These are phyloP conservation scores for Actinostola sp. DNA, from an alignment of 92 coral and sea anemone genomes.

Conservation along the genomic window DNA sequence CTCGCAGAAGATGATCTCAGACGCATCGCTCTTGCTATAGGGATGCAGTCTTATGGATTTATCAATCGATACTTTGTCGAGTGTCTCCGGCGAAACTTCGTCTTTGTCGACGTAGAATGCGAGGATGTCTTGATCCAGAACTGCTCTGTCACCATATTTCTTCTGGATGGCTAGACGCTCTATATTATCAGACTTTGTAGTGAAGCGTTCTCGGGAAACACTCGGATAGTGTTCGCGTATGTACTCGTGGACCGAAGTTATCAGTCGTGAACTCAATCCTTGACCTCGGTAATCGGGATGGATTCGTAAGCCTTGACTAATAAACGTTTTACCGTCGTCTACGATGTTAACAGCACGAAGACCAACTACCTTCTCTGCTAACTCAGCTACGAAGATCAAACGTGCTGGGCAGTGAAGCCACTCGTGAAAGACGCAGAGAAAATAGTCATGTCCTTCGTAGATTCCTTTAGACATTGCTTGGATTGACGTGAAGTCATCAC, in stretches of 20 bases:
- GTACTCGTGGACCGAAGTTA: conserved; percentile 73
- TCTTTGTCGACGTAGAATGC: conserved; percentile 78
- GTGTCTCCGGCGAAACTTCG: conserved; percentile 20
- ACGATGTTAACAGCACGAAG: conserved; percentile 90
- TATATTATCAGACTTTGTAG: conserved; percentile 93
- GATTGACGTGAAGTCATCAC: conserved; percentile 67
- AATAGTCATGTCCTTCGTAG: conserved; percentile 90
- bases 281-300: conserved; percentile 88
- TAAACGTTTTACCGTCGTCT: conserved; percentile 81
- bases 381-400: conserved; percentile 78
- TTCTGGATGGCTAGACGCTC: conserved; percentile 92
- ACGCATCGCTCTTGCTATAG: conserved; percentile 52
- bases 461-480: conserved; percentile 89
- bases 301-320: conserved; percentile 91
- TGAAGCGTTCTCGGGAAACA: conserved; percentile 87
- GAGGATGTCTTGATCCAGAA: conserved; percentile 82
- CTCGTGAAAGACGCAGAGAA: conserved; percentile 78
- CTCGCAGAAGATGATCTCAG: conserved; percentile 57
- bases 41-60: conserved; percentile 55
- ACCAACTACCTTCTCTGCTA: conserved; percentile 72
- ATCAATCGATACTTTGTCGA: conserved; percentile 15
- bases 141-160: conserved; percentile 80
- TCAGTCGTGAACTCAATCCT: conserved; percentile 83
- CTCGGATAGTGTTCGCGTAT: conserved; percentile 68
- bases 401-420: conserved; percentile 79